Evolutionary conservation across 2,888 invertebrate species (phyloP).

Genomic region (Scaptodrosophila latifasciaeformis): DNA sequence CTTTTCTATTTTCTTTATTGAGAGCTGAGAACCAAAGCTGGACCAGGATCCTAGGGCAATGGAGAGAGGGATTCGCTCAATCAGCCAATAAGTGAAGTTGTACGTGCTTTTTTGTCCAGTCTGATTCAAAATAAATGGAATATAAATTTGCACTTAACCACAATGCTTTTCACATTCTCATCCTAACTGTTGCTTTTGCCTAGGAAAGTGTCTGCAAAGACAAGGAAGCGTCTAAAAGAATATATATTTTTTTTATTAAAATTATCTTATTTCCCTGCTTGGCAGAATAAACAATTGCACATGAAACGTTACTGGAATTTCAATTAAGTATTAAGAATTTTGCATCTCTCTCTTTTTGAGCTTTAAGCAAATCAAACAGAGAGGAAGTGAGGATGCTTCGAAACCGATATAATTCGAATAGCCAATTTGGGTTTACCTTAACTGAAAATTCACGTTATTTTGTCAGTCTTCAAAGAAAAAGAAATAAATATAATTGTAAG

Average conservation of each 20-base stretch:
- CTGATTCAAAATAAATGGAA: constrained; percentile 14
- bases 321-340: constrained; percentile 42
- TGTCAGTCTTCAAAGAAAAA: too few relatives aligned
- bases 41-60: too few relatives aligned
- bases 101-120: neutral
- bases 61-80: too few relatives aligned
- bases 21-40: too few relatives aligned
- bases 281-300: constrained; percentile 33
- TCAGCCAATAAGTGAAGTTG: too few relatives aligned
- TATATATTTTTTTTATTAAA: constrained; percentile 6
- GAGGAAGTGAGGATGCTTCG: too few relatives aligned
- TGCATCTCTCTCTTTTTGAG: constrained; percentile 10
- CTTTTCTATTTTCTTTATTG: too few relatives aligned
- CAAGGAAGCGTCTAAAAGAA: neutral
- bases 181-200: constrained; percentile 29
- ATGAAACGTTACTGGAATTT: constrained; percentile 40
- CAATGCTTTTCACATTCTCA: constrained; percentile 30
- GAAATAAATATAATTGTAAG: too few relatives aligned
- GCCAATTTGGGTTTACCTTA: too few relatives aligned
- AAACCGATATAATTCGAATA: too few relatives aligned
- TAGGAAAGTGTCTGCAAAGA: neutral
- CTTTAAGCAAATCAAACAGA: constrained; percentile 19
- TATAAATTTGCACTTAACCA: constrained; percentile 39
- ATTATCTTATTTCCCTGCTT: constrained; percentile 20
- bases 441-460: too few relatives aligned